phyloP scores from a whole-genome alignment of 2,888 invertebrate species.

The Chymomyza procnemis region DNA sequence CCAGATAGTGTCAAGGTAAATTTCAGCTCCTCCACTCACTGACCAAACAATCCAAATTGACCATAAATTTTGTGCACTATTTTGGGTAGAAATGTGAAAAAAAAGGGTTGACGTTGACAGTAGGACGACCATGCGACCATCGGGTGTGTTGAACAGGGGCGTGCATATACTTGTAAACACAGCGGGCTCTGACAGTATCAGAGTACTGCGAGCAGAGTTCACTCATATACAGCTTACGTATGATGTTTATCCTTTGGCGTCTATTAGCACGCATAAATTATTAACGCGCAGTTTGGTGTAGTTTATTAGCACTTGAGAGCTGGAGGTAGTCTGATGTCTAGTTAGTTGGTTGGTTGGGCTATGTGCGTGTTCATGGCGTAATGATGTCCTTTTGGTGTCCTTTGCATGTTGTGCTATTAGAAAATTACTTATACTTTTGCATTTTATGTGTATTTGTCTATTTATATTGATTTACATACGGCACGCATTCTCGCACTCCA shows the following conservation, averaged over 20 bases:
- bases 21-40: constrained; percentile 23
- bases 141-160: constrained; percentile 1
- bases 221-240: constrained; percentile 46
- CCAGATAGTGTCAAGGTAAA: constrained; percentile 58
- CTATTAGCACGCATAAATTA: constrained; percentile 69
- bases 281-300: constrained; percentile 62
- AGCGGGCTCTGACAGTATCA: constrained; percentile 29
- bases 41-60: constrained; percentile 42
- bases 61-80: constrained; percentile 59
- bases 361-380: constrained; percentile 14
- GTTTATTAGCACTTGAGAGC: constrained; percentile 71
- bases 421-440: constrained; percentile 35
- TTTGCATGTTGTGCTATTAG: constrained; percentile 60
- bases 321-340: constrained; percentile 1
- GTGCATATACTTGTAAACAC: constrained; percentile 3
- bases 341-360: neutral
- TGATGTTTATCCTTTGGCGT: constrained; percentile 53
- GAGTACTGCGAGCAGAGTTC: neutral
- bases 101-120: constrained; percentile 69
- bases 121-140: constrained; percentile 2
- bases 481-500: constrained; percentile 66
- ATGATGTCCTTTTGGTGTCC: constrained; percentile 63
- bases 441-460: constrained; percentile 30
- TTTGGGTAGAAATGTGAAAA: constrained; percentile 21
- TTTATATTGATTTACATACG: constrained; percentile 71